Percentiles rank a stretch among this genome's conserved stretches.
These are phyloP conservation scores for Hypena proboscidalis DNA, from an alignment of 2,888 invertebrate species.

Conservation along the genomic window DNA sequence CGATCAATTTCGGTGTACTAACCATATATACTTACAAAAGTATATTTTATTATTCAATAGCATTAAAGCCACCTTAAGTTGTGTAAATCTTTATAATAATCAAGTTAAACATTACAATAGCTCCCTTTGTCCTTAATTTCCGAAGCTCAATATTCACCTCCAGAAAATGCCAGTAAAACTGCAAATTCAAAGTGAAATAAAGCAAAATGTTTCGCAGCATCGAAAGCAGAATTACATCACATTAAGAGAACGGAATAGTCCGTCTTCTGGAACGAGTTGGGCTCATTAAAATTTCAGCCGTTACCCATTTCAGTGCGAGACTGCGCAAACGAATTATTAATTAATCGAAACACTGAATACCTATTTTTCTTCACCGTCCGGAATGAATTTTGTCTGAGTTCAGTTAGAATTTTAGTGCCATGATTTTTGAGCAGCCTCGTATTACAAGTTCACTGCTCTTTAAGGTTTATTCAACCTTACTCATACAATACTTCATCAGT, in stretches of 20 bases:
- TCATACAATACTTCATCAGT: too few relatives aligned
- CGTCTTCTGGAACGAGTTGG: conserved; percentile 34
- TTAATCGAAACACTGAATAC: conserved; percentile 57
- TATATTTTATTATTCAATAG: too few relatives aligned
- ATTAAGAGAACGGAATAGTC: conserved; percentile 38
- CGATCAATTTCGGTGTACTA: too few relatives aligned
- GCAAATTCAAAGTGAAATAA: conserved; percentile 12
- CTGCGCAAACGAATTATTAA: conserved; percentile 63
- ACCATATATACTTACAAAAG: too few relatives aligned
- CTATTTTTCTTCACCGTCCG: conserved; percentile 54
- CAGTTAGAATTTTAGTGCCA: conserved; percentile 1
- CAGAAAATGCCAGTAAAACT: not conserved
- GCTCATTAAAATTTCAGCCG: conserved; percentile 65
- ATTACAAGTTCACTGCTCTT: too few relatives aligned
- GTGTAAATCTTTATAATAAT: too few relatives aligned
- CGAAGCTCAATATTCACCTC: too few relatives aligned
- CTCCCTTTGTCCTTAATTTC: too few relatives aligned
- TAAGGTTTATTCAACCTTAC: too few relatives aligned
- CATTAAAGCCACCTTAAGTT: too few relatives aligned
- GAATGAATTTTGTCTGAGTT: conserved; percentile 20
- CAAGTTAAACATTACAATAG: too few relatives aligned
- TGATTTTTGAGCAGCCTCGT: not conserved
- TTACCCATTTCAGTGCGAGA: conserved; percentile 48
- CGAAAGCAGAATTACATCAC: conserved; percentile 26
- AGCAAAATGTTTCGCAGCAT: conserved; percentile 6